Base-by-base conservation (phyloP, 2,797 vertebrate species). In the Aeoliscus strigatus region DNA sequence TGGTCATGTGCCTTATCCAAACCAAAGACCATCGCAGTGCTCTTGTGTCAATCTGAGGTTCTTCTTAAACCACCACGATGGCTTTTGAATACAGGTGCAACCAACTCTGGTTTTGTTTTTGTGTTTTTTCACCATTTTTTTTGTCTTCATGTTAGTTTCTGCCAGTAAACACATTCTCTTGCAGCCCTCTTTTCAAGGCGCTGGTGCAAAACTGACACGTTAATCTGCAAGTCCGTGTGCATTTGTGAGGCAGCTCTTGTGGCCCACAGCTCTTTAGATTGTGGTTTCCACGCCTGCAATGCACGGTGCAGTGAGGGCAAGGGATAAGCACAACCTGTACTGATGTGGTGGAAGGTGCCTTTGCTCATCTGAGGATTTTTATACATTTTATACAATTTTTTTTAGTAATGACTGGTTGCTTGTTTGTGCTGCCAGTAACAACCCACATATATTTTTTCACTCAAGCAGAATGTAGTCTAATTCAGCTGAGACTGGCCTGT, bases 1-100 rank as follows among this genome's bases (percentile, higher is more conserved):
- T 66, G 68, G 67, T 77, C 49, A 34, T 71, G 60, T 80, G 82
- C 69, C 81, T 85, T 81, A 69, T 75, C 23, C 36, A 72, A 82
- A 81, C 80, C 80, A 83, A 83, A 83, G 73, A 75, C 66, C 61
- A 57, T 32, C 45, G 32, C 47, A 55, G 29, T 11, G 50, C 61
- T 71, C 66, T 57, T 48, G 26, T 37, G 28, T 60, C 47, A 44
- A 58, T 56, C 53, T 52, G 58, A 77, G 36, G 24, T 49, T 63
- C 17, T 57, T 30, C 32, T 53, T 26, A 17, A 14, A 49, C 26
- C 63, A 30, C 61, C 34, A 40, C 23, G 0, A 66, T 30, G 54
- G 27, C 32, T 34, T 52, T 52, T 12, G 40, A 57, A 48, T 38
- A 14, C 55, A 64, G 48, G 31, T 61, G 29, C 9, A 31, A 31